These are phyloP conservation scores for Batillaria attramentaria DNA, from an alignment of 1,140 invertebrate genomes.

Conservation along the genomic window DNA sequence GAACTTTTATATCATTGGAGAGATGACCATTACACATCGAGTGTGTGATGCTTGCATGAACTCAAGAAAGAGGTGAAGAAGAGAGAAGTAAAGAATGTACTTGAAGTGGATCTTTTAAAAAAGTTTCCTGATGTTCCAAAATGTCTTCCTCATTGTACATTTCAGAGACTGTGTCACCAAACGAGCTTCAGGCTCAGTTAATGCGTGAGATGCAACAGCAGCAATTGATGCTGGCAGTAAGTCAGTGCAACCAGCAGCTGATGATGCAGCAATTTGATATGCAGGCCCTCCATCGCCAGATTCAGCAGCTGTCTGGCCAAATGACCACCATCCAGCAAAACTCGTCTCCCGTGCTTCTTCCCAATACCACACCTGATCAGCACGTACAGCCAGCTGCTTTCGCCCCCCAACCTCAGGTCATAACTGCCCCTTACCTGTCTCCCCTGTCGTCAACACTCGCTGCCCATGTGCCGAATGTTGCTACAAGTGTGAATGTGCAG, in stretches of 20 bases:
- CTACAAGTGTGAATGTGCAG: slow-evolving; percentile 34
- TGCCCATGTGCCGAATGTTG: slow-evolving; percentile 23
- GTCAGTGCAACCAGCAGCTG: slow-evolving; percentile 66
- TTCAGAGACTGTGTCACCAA: too few relatives aligned
- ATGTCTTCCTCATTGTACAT: too few relatives aligned
- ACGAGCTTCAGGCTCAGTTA: slow-evolving; percentile 41
- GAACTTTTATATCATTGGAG: too few relatives aligned
- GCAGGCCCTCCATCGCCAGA: slow-evolving; percentile 37
- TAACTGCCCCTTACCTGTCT: slow-evolving; percentile 27
- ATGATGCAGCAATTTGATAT: slow-evolving; percentile 66
- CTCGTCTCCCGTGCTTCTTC: neutral
- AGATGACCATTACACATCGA: too few relatives aligned
- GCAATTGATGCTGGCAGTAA: slow-evolving; percentile 64
- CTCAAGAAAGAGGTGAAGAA: too few relatives aligned
- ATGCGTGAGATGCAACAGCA: slow-evolving; percentile 63
- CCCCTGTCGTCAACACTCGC: slow-evolving; percentile 26
- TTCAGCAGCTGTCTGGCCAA: slow-evolving; percentile 24
- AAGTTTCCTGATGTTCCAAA: too few relatives aligned
- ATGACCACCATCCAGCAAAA: slow-evolving; percentile 20
- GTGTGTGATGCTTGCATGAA: too few relatives aligned
- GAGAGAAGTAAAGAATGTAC: too few relatives aligned
- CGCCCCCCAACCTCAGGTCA: neutral
- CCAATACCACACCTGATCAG: neutral
- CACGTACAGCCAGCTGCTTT: slow-evolving; percentile 3
- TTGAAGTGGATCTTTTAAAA: too few relatives aligned